Base-by-base conservation (phyloP, 2,888 invertebrate genomes). In the Agrochola macilenta region DNA sequence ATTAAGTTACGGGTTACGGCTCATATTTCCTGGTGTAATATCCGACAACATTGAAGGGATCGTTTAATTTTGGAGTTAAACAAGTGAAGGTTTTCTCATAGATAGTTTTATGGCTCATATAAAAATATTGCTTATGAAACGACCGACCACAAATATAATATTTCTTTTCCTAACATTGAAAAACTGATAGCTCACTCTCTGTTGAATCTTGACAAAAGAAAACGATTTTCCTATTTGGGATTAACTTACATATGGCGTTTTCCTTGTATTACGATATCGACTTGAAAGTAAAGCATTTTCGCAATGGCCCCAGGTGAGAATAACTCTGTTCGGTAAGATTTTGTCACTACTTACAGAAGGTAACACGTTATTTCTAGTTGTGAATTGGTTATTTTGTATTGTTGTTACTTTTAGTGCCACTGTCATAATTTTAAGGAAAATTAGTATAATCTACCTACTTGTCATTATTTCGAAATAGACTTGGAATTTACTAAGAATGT, bases 51-150 rank as follows among this genome's bases (percentile, higher is more conserved):
- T 57, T 61, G 73, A 82, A 72, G 49, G 78, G 69, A 69, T 71
- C 74, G 43, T 82, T 83, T 79, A 74, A 79, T 82, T 82, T 82
- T 79, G 46, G 66, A 82, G 54, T 83, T 79, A 79, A 79, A 79
- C 66, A 71, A 83, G 66, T 70, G 35, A 69, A 69, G 64, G 57
- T 65, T 65, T 78, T 43, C 60, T 78, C 49, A 69, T 69, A 78
- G 72, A 73, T 69, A 81, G 74, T 82, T 83, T 82, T 74, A 79
- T 83, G 74, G 75, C 17, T 71, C 68, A 69, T 79, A 71, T 73
- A 79, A 82, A 78, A 63, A 79, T 78, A 78, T 74, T 69, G 69
- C 61, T 39, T 57, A 46, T 66, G 71, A 74, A 68, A 79, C 54
- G 54, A 43, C 58, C 65, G 46, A 60, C 74, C 52, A 43, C 49